Percentiles rank a stretch among this genome's conserved stretches.
These are phyloP conservation scores for Aphis craccivora DNA, from an alignment of 1,140 invertebrate species.

Conservation along the genomic window DNA sequence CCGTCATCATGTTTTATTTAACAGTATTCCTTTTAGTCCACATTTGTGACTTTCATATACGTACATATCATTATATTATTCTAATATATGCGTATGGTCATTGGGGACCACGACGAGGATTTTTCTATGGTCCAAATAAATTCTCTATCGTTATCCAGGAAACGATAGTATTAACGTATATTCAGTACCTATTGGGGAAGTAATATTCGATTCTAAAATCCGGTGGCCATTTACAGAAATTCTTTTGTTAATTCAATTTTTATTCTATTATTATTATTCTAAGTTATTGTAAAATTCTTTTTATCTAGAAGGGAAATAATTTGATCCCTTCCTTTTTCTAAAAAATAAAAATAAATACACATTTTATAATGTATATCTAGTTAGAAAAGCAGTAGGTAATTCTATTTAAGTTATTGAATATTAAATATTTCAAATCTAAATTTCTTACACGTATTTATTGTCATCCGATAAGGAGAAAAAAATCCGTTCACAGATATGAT, in stretches of 20 bases:
- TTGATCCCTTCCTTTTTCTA: background rate
- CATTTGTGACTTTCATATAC: background rate
- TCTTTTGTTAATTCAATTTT: constrained; percentile 34
- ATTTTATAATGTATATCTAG: background rate
- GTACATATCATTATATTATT: background rate
- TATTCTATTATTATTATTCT: background rate
- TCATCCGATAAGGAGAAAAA: background rate
- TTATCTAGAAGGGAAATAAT: background rate
- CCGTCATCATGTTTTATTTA: background rate
- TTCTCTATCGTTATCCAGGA: background rate
- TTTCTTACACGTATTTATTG: background rate
- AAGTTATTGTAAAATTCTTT: background rate
- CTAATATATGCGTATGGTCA: background rate
- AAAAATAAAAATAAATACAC: background rate
- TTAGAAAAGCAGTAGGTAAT: background rate
- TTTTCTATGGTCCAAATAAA: background rate
- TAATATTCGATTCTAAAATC: background rate
- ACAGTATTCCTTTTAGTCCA: background rate
- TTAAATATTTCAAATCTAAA: background rate
- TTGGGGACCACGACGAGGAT: background rate
- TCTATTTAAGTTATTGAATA: background rate
- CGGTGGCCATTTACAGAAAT: background rate
- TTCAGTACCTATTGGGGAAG: background rate
- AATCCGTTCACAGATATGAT: background rate
- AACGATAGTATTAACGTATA: background rate